Percentiles rank a stretch among this genome's conserved stretches.
Conservation (phyloP, 2,113 vertebrate genomes). For the Apaloderma vittatum region DNA sequence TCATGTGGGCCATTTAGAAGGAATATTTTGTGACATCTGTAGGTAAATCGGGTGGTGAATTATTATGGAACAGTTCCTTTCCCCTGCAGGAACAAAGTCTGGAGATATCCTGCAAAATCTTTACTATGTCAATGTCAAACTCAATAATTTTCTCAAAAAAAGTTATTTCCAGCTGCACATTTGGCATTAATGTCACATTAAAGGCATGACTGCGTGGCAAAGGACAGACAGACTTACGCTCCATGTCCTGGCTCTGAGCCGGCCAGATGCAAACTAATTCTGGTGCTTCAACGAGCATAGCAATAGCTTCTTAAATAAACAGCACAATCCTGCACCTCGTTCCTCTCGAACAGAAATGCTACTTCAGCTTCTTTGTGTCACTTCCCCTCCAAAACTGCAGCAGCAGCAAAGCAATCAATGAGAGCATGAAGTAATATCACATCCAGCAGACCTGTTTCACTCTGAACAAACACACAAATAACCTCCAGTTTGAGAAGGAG, state of each 20-base stretch:
- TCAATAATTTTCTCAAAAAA: background rate
- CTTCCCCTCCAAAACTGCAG: slow-evolving; percentile 44
- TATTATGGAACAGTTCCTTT: background rate
- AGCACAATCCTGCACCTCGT: background rate
- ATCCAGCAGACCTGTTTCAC: slow-evolving; percentile 36
- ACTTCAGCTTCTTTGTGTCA: slow-evolving; percentile 62
- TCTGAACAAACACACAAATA: slow-evolving; percentile 63
- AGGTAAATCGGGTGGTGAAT: background rate
- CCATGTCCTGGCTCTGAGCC: background rate
- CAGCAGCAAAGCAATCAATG: slow-evolving; percentile 53
- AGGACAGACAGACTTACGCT: background rate
- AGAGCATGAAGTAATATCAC: slow-evolving; percentile 33
- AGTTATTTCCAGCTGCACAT: background rate
- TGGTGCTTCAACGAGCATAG: background rate
- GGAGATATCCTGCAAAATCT: background rate
- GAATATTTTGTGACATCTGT: slow-evolving; percentile 1
- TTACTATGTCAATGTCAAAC: background rate
- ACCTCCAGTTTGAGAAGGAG: slow-evolving; percentile 16
- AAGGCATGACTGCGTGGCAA: background rate
- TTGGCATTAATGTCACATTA: background rate
- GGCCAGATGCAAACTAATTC: background rate
- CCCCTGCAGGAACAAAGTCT: background rate
- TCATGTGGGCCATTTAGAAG: background rate
- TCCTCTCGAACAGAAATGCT: slow-evolving; percentile 36
- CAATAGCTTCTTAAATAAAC: slow-evolving; percentile 37